Percentiles rank a stretch among this genome's conserved stretches.
Evolutionary conservation across 2,113 vertebrate genomes (phyloP).

Genomic region (Turnix velox): DNA sequence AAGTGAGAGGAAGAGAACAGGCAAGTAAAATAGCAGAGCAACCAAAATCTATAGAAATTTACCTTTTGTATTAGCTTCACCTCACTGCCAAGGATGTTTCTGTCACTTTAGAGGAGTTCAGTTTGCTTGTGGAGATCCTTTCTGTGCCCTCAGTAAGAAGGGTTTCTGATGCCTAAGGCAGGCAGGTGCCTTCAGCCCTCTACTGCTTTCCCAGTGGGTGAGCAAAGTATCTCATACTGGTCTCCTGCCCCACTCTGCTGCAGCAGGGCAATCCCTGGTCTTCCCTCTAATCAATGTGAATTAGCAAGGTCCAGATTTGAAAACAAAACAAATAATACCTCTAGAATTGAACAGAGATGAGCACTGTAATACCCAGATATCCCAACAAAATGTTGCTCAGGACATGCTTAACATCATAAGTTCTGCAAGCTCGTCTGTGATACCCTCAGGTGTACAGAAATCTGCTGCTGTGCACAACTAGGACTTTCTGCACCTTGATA

Average conservation of each 20-base stretch:
- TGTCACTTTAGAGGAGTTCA: neutral
- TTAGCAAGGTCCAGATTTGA: neutral
- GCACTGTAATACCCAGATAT: neutral
- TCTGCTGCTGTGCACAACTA: neutral
- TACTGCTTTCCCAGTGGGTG: rapidly evolving
- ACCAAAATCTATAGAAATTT: neutral
- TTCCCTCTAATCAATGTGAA: neutral
- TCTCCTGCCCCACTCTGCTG: neutral
- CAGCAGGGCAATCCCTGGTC: neutral
- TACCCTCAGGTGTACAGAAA: neutral
- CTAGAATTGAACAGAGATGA: neutral
- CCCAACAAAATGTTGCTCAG: neutral
- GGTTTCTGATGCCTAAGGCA: neutral
- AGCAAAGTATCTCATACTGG: neutral
- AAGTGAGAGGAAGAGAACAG: neutral
- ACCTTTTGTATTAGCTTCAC: neutral
- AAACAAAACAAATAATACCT: neutral
- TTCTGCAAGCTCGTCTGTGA: neutral
- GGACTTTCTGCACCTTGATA: neutral
- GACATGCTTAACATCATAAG: neutral
- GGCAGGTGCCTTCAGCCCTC: neutral
- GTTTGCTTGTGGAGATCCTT: neutral
- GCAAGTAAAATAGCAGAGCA: neutral
- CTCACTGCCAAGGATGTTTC: neutral
- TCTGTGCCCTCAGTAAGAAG: neutral